Evolutionary conservation across 2,888 invertebrate genomes (phyloP), one percentile per base, ranked within the genome.

Genomic region (Drosophila atroscutellata): DNA sequence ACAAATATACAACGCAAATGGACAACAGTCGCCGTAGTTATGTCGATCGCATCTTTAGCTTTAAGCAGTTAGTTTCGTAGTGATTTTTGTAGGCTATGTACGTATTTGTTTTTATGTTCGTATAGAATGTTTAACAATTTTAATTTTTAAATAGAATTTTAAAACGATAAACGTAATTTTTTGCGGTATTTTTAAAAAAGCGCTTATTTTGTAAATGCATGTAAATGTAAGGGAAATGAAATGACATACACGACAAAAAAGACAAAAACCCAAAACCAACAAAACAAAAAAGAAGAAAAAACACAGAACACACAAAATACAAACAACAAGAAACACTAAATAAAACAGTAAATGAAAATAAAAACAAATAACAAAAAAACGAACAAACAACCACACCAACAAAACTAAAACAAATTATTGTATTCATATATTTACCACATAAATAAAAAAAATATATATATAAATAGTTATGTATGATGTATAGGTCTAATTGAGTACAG

Each of bases 151-250:
- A 89, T 91, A 91, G 91, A 92, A 88, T 91, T 92, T 92, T 91
- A 90, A 54, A 84, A 86, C 90, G 91, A 91, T 86, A 90, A 91
- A 92, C 83, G 90, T 79, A 87, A 87, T 87, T 87, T 91, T 92
- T 92, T 91, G 92, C 92, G 91, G 92, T 91, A 92, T 92, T 92
- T 92, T 92, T 86, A 90, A 92, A 91, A 87, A 91, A 90, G 89
- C 90, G 93, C 92, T 92, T 92, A 92, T 92, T 92, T 92, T 92
- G 92, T 92, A 92, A 92, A 92, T 92, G 92, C 92, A 92, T 92
- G 91, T 92, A 92, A 91, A 91, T 92, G 89, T 92, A 92, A 92
- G 89, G 84, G 81, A 82, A 90, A 77, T 51, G 45, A 77, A 36
- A 52, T 67, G 30, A 85, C 65, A 74, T 60, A 83, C 68, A 57